Evolutionary conservation across 2,113 vertebrate genomes (phyloP), one percentile per base, ranked within the genome.

Genomic region (Pachypanchax playfairii): DNA sequence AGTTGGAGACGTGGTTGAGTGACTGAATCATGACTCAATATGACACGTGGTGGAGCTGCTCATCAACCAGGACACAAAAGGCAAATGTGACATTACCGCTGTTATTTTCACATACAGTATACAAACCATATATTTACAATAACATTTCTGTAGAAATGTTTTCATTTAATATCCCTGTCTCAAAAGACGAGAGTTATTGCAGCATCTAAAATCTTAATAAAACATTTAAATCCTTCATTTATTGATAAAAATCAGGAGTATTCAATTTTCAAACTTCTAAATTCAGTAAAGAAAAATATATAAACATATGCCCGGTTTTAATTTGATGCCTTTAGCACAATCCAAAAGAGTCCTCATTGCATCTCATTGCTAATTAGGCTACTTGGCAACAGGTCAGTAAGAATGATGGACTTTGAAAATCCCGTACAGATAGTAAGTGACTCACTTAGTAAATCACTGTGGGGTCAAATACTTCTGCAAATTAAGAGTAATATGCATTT

Each of bases 11-110:
- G 22, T 1, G 20, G 47, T 60, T 76, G 56, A 68, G 55, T 54
- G 66, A 69, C 59, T 79, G 74, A 76, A 66, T 56, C 52, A 14
- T 66, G 74, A 79, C 73, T 79, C 43, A 71, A 81, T 51, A 67
- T 71, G 77, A 80, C 75, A 78, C 46, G 5, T 49, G 48, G 57
- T 36, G 24, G 51, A 22, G 15, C 26, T 4, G 25, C 47, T 72
- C 48, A 11, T 17, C 25, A 46, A 42, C 55, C 47, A 25, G 43
- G 36, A 65, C 53, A 29, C 39, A 56, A 46, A 61, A 22, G 53
- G 39, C 62, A 68, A 58, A 48, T 55, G 56, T 52, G 39, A 18
- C 53, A 48, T 74, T 38, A 33, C 51, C 47, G 29, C 24, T 62
- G 46, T 65, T 77, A 28, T 69, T 58, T 77, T 63, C 44, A 28